Evolutionary conservation across 2,888 invertebrate species (phyloP).

Genomic region (Reticulitermes lucifugus): DNA sequence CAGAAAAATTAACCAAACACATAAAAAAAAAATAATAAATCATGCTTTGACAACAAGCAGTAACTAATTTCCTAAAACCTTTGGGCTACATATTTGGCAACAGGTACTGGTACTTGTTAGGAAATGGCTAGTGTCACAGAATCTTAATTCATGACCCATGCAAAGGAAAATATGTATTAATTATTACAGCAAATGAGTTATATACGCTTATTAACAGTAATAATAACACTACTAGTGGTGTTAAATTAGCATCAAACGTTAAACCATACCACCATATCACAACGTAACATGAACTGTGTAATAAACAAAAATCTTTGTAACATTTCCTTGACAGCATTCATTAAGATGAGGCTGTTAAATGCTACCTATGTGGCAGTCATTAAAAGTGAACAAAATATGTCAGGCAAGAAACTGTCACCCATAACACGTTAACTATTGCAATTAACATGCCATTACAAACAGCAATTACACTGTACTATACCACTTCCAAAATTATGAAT

Average conservation of each 20-base stretch:
- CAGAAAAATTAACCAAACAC: background rate
- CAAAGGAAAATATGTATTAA: background rate
- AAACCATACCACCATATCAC: background rate
- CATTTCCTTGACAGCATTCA: background rate
- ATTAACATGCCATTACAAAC: too few species aligned
- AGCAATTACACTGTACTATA: too few species aligned
- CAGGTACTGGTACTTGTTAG: background rate
- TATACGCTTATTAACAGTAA: background rate
- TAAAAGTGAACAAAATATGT: background rate
- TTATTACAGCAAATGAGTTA: background rate
- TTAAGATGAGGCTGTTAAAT: constrained; percentile 12
- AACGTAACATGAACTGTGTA: background rate
- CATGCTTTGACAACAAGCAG: constrained; percentile 34
- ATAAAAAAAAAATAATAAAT: background rate
- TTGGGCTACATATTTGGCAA: background rate
- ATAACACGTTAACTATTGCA: too few species aligned
- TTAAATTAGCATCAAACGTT: background rate
- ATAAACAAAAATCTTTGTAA: background rate
- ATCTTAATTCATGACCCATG: background rate
- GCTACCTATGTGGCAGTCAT: background rate
- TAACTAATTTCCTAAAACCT: background rate
- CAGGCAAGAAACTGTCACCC: background rate
- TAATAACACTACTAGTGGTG: background rate
- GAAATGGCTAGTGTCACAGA: background rate
- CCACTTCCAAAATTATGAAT: too few species aligned